phyloP scores from a whole-genome alignment of 1,140 invertebrate species.

The Drosophila mauritiana region DNA sequence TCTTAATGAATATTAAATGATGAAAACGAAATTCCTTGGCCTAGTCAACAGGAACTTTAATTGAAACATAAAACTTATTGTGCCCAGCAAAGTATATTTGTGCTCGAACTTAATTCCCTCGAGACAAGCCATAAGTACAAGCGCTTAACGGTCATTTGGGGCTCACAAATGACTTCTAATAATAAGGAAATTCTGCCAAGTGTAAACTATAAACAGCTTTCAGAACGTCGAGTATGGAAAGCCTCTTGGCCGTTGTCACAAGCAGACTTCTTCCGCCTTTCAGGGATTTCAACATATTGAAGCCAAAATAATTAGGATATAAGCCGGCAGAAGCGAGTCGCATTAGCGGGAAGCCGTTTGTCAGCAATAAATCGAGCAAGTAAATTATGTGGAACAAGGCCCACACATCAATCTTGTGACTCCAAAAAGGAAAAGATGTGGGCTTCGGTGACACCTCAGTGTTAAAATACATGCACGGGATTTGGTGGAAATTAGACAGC shows the following conservation, averaged over 20 bases:
- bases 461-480: conserved; percentile 1
- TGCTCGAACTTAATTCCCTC: neutral
- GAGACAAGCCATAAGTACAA: neutral
- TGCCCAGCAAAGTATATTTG: neutral
- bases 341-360: conserved; percentile 49
- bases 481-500: conserved; percentile 36
- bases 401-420: conserved; percentile 62
- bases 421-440: neutral
- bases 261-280: neutral
- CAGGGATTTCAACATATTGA: conserved; percentile 19
- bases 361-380: conserved; percentile 59
- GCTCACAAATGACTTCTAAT: conserved; percentile 36
- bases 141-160: conserved; percentile 20
- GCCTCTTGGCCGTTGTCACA: neutral
- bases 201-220: conserved; percentile 57
- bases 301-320: conserved; percentile 58
- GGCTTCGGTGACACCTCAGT: conserved; percentile 36
- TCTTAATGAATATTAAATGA: conserved; percentile 44
- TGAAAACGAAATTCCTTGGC: conserved; percentile 13
- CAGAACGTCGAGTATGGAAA: conserved; percentile 1
- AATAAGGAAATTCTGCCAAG: conserved; percentile 30
- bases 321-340: conserved; percentile 26
- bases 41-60: conserved; percentile 2
- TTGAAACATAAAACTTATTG: conserved; percentile 3
- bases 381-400: conserved; percentile 56